phyloP scores from a whole-genome alignment of 1,140 invertebrate species.

The Sweltsa coloradensis region DNA sequence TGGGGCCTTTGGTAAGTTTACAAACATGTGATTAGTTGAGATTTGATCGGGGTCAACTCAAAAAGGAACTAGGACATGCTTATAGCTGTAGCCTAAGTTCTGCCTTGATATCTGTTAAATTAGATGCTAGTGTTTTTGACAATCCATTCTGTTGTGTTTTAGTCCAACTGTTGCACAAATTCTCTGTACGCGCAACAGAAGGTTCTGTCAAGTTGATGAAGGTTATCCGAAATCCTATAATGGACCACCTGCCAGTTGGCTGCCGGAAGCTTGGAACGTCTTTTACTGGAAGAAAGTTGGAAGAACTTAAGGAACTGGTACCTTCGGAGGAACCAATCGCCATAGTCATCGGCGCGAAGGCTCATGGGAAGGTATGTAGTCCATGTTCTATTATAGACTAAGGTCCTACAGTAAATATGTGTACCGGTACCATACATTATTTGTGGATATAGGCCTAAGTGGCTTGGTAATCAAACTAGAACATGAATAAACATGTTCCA shows the following conservation, averaged over 20 bases:
- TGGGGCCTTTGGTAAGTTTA: no score
- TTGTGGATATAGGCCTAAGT: no score
- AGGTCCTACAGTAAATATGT: no score
- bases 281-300: slow-evolving; percentile 67
- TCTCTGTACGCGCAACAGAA: slow-evolving; percentile 80
- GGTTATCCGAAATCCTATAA: slow-evolving; percentile 96
- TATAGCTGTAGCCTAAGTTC: neutral
- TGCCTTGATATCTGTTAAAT: neutral
- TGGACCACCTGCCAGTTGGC: slow-evolving; percentile 89
- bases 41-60: no score
- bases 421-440: no score
- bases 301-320: slow-evolving; percentile 69
- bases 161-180: slow-evolving; percentile 93
- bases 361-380: slow-evolving; percentile 71
- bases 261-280: slow-evolving; percentile 85
- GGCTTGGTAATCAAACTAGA: no score
- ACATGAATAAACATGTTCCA: no score
- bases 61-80: no score
- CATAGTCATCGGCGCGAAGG: slow-evolving; percentile 92
- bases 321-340: slow-evolving; percentile 72
- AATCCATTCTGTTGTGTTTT: slow-evolving; percentile 19
- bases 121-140: slow-evolving; percentile 34
- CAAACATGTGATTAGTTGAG: no score
- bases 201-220: slow-evolving; percentile 84
- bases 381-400: neutral